These are phyloP conservation scores for Cyphomyrmex costatus DNA, from an alignment of 1,140 invertebrate species.

Conservation along the genomic window DNA sequence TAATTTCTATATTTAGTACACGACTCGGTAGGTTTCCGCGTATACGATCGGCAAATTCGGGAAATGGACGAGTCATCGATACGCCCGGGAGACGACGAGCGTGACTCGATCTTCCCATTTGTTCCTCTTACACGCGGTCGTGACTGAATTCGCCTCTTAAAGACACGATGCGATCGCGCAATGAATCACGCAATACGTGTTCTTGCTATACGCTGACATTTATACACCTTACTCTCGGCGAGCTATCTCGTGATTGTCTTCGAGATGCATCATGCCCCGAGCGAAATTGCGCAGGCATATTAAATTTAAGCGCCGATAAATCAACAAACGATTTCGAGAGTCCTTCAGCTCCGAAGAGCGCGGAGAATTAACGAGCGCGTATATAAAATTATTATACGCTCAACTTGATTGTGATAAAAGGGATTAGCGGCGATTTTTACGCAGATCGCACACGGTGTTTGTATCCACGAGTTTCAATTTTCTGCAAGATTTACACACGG, in stretches of 20 bases:
- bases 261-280: slow-evolving; percentile 15
- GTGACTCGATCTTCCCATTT: slow-evolving; percentile 47
- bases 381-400: background rate
- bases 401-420: background rate
- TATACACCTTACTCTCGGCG: slow-evolving; percentile 39
- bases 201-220: slow-evolving; percentile 42
- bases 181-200: slow-evolving; percentile 56
- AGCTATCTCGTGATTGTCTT: slow-evolving; percentile 6
- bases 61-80: slow-evolving; percentile 66
- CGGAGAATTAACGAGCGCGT: background rate
- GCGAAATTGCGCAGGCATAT: background rate
- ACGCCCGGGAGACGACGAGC: background rate
- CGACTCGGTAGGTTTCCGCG: slow-evolving; percentile 37
- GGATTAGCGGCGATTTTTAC: background rate
- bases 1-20: slow-evolving; percentile 77
- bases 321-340: background rate
- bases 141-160: slow-evolving; percentile 48
- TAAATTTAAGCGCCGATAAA: slow-evolving; percentile 26
- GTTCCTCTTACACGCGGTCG: slow-evolving; percentile 9
- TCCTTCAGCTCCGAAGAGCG: background rate
- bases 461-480: slow-evolving; percentile 29
- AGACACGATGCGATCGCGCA: slow-evolving; percentile 47
- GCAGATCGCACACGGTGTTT: background rate
- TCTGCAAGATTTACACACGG: slow-evolving; percentile 26
- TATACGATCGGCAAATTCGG: slow-evolving; percentile 61